Conservation (phyloP, 2,888 invertebrate species). For the Ceriagrion tenellum region DNA sequence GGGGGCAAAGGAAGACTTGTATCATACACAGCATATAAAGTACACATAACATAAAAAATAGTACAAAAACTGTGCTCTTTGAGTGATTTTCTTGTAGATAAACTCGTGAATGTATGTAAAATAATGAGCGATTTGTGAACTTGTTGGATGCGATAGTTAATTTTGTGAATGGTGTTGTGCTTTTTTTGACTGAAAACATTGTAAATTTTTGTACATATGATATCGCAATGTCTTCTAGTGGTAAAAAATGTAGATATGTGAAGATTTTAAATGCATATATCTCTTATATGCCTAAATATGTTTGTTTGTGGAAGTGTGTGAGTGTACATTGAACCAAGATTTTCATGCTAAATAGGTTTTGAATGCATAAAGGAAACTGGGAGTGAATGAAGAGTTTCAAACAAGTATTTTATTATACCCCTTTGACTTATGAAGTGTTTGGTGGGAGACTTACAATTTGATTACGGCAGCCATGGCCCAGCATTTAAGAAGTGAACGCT, state of each 20-base stretch:
- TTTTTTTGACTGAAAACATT: constrained; percentile 62
- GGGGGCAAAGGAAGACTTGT: constrained; percentile 66
- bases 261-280: constrained; percentile 63
- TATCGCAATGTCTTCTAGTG: constrained; percentile 60
- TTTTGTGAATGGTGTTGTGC: constrained; percentile 56
- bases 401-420: constrained; percentile 64
- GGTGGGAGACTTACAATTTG: constrained; percentile 23
- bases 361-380: constrained; percentile 28
- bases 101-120: constrained; percentile 15
- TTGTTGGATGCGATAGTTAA: constrained; percentile 50
- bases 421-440: constrained; percentile 61
- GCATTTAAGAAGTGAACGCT: constrained; percentile 44
- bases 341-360: constrained; percentile 52
- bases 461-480: constrained; percentile 63
- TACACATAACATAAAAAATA: constrained; percentile 63
- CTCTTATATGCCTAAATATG: constrained; percentile 55
- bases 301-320: constrained; percentile 32
- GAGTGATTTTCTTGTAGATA: constrained; percentile 65
- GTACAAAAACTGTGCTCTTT: constrained; percentile 66
- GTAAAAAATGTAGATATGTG: constrained; percentile 61
- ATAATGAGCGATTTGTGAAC: constrained; percentile 50
- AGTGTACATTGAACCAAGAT: constrained; percentile 56
- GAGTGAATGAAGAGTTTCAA: constrained; percentile 52
- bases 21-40: constrained; percentile 66
- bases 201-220: constrained; percentile 67